A percentile compares a stretch with the other conserved stretches of the same genome.
phyloP scores from a whole-genome alignment of 2,888 invertebrate genomes.

The Diploptera punctata region DNA sequence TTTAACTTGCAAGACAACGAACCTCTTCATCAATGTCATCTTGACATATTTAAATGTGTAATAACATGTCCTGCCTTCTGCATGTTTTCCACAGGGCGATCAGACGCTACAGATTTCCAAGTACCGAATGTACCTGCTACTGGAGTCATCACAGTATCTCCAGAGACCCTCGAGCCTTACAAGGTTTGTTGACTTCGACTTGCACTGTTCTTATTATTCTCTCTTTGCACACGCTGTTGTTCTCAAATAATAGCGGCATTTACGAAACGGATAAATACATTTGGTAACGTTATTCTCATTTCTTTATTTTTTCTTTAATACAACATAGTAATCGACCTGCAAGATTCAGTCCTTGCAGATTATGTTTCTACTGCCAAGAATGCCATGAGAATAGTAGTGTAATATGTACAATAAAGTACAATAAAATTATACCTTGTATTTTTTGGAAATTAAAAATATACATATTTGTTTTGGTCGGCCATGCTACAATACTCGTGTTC shows the following conservation, averaged over 20 bases:
- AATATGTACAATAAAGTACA: too few relatives aligned
- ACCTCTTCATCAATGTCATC: constrained; percentile 15
- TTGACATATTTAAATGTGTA: background rate
- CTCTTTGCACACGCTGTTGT: background rate
- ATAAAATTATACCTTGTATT: too few relatives aligned
- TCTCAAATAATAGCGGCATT: background rate
- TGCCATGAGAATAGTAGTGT: too few relatives aligned
- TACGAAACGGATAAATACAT: constrained; percentile 3
- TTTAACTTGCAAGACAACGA: background rate
- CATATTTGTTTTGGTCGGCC: too few relatives aligned
- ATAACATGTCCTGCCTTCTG: background rate
- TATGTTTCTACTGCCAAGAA: too few relatives aligned
- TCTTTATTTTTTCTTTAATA: background rate
- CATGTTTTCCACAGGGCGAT: background rate
- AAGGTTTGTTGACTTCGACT: background rate
- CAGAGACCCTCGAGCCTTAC: background rate
- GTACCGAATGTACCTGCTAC: background rate
- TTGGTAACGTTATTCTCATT: background rate
- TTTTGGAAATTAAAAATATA: too few relatives aligned
- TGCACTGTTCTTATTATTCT: background rate
- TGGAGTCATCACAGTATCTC: background rate
- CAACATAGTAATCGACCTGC: too few relatives aligned
- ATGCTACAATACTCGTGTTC: too few relatives aligned
- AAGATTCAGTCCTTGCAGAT: too few relatives aligned
- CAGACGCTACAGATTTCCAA: background rate